A percentile compares a stretch with the other conserved stretches of the same genome.
Conservation (phyloP, 2,888 invertebrate species). For the Cheilosia pagana region DNA sequence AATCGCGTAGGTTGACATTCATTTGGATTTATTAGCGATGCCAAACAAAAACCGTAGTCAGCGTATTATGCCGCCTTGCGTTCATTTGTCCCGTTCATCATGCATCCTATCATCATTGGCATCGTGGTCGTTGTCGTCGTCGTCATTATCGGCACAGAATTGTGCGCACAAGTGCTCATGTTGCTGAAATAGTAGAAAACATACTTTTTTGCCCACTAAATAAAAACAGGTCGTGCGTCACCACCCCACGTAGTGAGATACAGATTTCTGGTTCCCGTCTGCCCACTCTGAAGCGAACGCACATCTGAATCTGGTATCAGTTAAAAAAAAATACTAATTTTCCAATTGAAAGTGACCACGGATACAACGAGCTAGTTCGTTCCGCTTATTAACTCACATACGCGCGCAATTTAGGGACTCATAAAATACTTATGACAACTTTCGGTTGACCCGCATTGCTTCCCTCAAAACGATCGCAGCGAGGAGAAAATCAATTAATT, state of each 20-base stretch:
- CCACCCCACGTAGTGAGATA: constrained; percentile 23
- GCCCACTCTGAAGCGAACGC: constrained; percentile 27
- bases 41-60: constrained; percentile 56
- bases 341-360: constrained; percentile 17
- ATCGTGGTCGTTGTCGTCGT: constrained; percentile 63
- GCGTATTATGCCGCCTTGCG: constrained; percentile 55
- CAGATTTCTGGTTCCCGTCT: constrained; percentile 16
- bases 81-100: constrained; percentile 68
- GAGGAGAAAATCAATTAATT: constrained; percentile 62
- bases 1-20: constrained; percentile 75
- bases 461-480: constrained; percentile 30
- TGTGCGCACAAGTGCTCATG: constrained; percentile 64
- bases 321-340: constrained; percentile 22
- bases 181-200: constrained; percentile 61
- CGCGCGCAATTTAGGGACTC: constrained; percentile 38
- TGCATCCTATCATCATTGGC: constrained; percentile 66
- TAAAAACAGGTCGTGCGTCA: constrained; percentile 64
- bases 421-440: constrained; percentile 44
- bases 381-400: constrained; percentile 61
- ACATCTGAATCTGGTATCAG: constrained; percentile 25
- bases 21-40: constrained; percentile 73
- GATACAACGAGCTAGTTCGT: constrained; percentile 21
- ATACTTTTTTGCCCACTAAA: constrained; percentile 23
- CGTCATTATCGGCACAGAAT: constrained; percentile 54
- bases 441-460: constrained; percentile 67